Evolutionary conservation across 1,140 invertebrate species (phyloP).

Genomic region (Drosophila miranda): DNA sequence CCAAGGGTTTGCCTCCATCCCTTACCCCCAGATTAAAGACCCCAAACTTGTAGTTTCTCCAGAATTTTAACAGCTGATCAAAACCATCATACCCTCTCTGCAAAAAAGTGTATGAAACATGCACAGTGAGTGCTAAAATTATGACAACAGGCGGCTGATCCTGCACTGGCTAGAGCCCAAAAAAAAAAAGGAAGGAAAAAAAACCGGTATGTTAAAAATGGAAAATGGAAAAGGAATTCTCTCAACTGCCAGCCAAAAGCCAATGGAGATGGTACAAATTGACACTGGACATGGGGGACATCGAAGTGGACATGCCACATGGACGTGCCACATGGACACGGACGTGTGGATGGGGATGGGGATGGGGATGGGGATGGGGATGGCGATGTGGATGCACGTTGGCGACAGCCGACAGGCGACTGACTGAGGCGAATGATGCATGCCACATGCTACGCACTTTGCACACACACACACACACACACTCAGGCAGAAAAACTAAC

Average conservation of each 20-base stretch:
- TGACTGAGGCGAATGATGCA: conserved; percentile 60
- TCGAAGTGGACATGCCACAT: conserved; percentile 30
- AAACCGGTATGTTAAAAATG: conserved; percentile 20
- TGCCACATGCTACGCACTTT: conserved; percentile 59
- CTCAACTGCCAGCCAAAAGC: conserved; percentile 46
- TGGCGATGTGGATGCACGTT: conserved; percentile 7
- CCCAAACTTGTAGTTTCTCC: conserved; percentile 1
- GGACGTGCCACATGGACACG: conserved; percentile 7
- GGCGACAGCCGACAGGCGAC: conserved; percentile 50
- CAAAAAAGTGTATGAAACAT: conserved; percentile 1
- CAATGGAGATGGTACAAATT: conserved; percentile 52
- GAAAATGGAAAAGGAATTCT: conserved; percentile 42
- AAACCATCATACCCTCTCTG: too few species aligned
- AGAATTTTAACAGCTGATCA: too few species aligned
- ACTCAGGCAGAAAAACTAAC: conserved; percentile 7
- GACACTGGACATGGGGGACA: conserved; percentile 57
- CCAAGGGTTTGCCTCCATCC: too few species aligned
- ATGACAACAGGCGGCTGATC: conserved; percentile 52
- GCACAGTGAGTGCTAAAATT: conserved; percentile 73
- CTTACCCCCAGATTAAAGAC: too few species aligned
- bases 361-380: neutral
- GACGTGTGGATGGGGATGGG: conserved; percentile 1
- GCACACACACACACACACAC: conserved; percentile 2
- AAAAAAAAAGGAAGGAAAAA: conserved; percentile 1
- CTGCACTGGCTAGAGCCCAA: conserved; percentile 31